Base-by-base conservation (phyloP, 2,888 invertebrate species). In the Oscheius sp. region DNA sequence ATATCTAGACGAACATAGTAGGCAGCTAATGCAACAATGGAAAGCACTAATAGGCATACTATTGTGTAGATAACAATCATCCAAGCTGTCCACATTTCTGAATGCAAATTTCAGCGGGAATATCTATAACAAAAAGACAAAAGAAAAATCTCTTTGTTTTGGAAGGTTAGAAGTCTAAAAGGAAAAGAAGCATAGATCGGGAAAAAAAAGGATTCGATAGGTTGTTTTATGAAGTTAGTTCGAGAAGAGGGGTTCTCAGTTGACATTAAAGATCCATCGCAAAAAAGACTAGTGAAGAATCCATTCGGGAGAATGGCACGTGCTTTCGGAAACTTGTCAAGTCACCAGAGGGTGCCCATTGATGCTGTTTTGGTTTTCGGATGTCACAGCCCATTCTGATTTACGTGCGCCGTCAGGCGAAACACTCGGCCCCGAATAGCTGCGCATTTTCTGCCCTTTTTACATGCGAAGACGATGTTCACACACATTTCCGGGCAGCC, bases 81-180 rank as follows among this genome's bases (percentile, higher is more conserved):
- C 66, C 66, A 66, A 12, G 66, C 66, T 1, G 66, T 48, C 66
- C 66, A 66, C 66, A 66, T 66, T 2, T 25, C 33, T 33, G 31
- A 46, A 46, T n/a, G n/a, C n/a, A n/a, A n/a, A n/a, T n/a, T n/a
- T n/a, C n/a, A n/a, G n/a, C n/a, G n/a, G n/a, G n/a, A n/a, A n/a
- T n/a, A n/a, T n/a, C n/a, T n/a, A n/a, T n/a, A n/a, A n/a, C n/a
- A n/a, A n/a, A n/a, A n/a, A n/a, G n/a, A n/a, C n/a, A n/a, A n/a
- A n/a, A n/a, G n/a, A n/a, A n/a, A n/a, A n/a, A n/a, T n/a, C n/a
- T n/a, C n/a, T n/a, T n/a, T n/a, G n/a, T n/a, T n/a, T n/a, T n/a
- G n/a, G n/a, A n/a, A n/a, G n/a, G n/a, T n/a, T n/a, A n/a, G n/a
- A n/a, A n/a, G n/a, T n/a, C n/a, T n/a, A n/a, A n/a, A n/a, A n/a